Conservation (phyloP, 2,113 vertebrate genomes). For the Otus sunia region DNA sequence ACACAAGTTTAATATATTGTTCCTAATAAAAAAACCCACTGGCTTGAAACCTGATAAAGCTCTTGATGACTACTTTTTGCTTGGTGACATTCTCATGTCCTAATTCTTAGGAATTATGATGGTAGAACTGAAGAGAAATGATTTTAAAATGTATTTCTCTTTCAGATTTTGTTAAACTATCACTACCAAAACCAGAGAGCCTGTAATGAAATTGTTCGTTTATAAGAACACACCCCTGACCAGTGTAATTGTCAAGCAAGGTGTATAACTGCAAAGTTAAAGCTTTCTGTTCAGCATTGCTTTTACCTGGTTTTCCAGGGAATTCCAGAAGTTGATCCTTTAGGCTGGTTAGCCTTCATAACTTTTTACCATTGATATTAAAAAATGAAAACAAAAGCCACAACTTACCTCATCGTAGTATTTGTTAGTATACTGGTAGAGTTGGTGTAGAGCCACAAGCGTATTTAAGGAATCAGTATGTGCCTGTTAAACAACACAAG, state of each 20-base stretch:
- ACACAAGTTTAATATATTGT: background rate
- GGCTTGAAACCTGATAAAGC: background rate
- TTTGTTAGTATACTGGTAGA: constrained; percentile 98
- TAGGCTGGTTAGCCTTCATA: background rate
- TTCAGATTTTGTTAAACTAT: background rate
- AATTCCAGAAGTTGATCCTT: background rate
- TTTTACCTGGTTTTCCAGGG: background rate
- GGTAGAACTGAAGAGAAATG: background rate
- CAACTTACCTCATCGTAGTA: constrained; percentile 94
- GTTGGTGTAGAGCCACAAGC: constrained; percentile 93
- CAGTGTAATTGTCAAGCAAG: background rate
- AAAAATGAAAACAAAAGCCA: background rate
- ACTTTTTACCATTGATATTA: background rate
- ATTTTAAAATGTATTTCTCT: background rate
- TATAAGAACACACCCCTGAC: background rate
- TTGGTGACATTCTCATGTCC: background rate
- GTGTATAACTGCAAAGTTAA: background rate
- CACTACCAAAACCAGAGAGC: background rate
- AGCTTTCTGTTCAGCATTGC: background rate
- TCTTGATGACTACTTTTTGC: background rate
- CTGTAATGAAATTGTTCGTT: background rate
- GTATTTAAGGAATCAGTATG: constrained; percentile 97
- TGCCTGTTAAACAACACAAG: constrained; percentile 75
- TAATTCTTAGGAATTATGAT: background rate
- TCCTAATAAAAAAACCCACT: background rate